Conservation (phyloP, 2,113 vertebrate genomes). For the Tachuris rubrigastra region DNA sequence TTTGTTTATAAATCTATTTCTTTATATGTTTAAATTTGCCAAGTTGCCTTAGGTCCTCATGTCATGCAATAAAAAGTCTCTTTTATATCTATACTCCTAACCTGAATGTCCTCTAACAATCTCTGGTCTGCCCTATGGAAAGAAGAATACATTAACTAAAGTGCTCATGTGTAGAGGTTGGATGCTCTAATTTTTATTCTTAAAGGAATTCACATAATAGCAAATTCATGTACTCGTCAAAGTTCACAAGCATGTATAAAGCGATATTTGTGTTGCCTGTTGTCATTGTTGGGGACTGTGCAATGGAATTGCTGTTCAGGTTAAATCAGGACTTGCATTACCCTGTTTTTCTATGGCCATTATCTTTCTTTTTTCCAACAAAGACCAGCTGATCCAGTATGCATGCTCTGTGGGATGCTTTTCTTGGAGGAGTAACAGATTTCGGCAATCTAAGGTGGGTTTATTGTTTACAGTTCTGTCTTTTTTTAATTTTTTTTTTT, state of each 20-base stretch:
- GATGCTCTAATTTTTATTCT: neutral
- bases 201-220: neutral
- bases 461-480: neutral
- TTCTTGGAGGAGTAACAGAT: neutral
- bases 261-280: neutral
- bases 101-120: neutral
- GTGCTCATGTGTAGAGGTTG: neutral
- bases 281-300: neutral
- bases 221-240: slow-evolving; percentile 5
- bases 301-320: neutral
- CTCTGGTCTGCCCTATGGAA: neutral
- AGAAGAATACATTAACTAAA: neutral
- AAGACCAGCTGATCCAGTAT: neutral
- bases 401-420: neutral
- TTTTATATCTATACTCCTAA: neutral
- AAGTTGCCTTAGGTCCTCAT: neutral
- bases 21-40: neutral
- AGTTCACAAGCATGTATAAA: neutral
- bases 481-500: too few relatives aligned
- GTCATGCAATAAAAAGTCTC: neutral
- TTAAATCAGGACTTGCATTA: neutral
- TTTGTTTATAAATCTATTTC: slow-evolving; percentile 14
- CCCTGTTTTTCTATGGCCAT: neutral
- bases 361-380: neutral
- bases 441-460: neutral